These are phyloP conservation scores for Ranitomeya imitator DNA, from an alignment of 2,113 vertebrate species.

Conservation along the genomic window DNA sequence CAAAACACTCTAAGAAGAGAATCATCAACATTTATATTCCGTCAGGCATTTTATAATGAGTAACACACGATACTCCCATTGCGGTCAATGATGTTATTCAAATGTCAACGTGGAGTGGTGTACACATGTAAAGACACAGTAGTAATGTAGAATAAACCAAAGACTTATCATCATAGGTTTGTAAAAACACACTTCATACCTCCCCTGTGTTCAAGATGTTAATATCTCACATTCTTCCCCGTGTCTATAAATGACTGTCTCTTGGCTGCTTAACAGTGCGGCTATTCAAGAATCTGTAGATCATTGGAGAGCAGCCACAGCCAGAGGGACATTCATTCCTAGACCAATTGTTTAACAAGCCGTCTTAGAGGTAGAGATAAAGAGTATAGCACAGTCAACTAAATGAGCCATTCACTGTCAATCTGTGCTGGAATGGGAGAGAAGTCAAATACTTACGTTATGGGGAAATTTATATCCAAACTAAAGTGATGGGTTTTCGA, in stretches of 20 bases:
- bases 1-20: not conserved
- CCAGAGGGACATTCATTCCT: conserved; percentile 30
- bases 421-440: not conserved
- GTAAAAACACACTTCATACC: conserved; percentile 35
- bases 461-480: not conserved
- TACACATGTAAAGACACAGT: conserved; percentile 31
- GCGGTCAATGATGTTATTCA: conserved; percentile 31
- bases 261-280: conserved; percentile 24
- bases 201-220: conserved; percentile 13
- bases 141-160: not conserved
- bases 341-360: conserved; percentile 32
- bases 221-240: conserved; percentile 25
- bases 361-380: conserved; percentile 16
- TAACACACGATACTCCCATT: conserved; percentile 3
- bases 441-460: not conserved
- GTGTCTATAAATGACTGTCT: conserved; percentile 29
- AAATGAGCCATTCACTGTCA: conserved; percentile 22
- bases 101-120: not conserved
- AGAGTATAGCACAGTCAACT: conserved; percentile 13
- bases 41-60: conserved; percentile 8
- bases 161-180: conserved; percentile 34
- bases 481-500: not conserved
- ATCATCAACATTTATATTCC: conserved; percentile 22
- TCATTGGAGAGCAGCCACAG: conserved; percentile 18
- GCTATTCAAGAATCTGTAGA: conserved; percentile 23